Base-by-base conservation (phyloP, 2,113 vertebrate species). In the Catharus fuscescens region DNA sequence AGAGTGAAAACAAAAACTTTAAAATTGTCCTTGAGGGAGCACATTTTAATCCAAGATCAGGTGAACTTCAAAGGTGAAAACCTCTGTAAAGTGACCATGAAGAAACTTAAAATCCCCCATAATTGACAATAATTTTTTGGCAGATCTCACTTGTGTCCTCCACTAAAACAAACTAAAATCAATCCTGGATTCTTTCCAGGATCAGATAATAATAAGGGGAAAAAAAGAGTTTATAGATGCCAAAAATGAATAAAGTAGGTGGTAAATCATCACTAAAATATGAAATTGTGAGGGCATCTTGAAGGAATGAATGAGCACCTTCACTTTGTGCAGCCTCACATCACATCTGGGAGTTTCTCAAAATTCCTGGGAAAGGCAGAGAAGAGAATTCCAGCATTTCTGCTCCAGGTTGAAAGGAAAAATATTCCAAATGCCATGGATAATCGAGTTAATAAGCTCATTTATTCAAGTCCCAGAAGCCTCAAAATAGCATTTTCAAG, bases 401-500 rank as follows among this genome's bases (percentile, higher is more conserved):
- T 50, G 13, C 14, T 29, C 25, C 53, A 67, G 24, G 60, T 29
- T 48, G 61, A 26, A 69, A 86, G 48, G 28, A 69, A n/a, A 93
- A 86, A 76, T 61, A 86, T 69, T 92, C 62, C 40, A 77, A 90
- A 88, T 86, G 59, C 54, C 36, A 6, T 12, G 64, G 59, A 72
- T 96, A 95, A 92, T 93, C 92, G 94, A 92, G 59, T 65, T 96
- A 80, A 93, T 92, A 64, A 44, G 16, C 57, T 83, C 53, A 50
- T 92, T 92, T 91, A 69, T 57, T 69, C 62, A 31, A 90, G 47
- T 53, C 86, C 50, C 4, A 4, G 53, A 36, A 80, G 23, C 40
- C 88, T 69, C 82, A 88, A 95, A 93, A 92, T 88, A 93, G 36
- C 76, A 45, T 71, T 95, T 90, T 95, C 74, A 83, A 95, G 82